phyloP scores from a whole-genome alignment of 2,797 vertebrate species.

The Melanotaenia trifasciata region DNA sequence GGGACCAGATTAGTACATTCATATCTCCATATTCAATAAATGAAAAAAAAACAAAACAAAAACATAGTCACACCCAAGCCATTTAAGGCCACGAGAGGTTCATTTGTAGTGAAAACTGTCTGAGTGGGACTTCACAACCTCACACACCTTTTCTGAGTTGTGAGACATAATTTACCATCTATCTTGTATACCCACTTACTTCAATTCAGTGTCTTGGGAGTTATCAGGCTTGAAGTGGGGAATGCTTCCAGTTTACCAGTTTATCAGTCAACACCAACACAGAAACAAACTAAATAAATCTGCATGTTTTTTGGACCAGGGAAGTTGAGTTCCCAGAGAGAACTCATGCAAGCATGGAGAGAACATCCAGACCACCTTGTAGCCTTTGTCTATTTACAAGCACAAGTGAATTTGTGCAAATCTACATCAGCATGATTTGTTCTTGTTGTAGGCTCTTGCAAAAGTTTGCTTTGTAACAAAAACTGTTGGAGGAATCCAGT shows the following conservation, averaged over 20 bases:
- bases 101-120: background rate
- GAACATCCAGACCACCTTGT: background rate
- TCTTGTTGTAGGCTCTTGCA: conserved; percentile 16
- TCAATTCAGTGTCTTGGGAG: too few species aligned
- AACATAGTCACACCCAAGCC: too few species aligned
- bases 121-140: background rate
- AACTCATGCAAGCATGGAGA: background rate
- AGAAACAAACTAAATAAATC: too few species aligned
- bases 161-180: background rate
- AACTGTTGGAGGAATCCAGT: conserved; percentile 20
- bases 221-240: too few species aligned
- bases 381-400: conserved; percentile 35
- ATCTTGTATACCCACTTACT: too few species aligned
- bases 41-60: too few species aligned
- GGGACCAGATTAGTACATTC: background rate
- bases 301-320: too few species aligned
- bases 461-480: conserved; percentile 37
- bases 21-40: background rate
- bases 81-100: background rate
- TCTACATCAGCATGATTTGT: conserved; percentile 48
- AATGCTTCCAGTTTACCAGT: too few species aligned
- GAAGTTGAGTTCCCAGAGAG: background rate
- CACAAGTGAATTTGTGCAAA: conserved; percentile 22
- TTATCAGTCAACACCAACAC: too few species aligned
- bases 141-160: background rate